Evolutionary conservation across 2,888 invertebrate species (phyloP).

Genomic region (Hirtodrosophila duncani): DNA sequence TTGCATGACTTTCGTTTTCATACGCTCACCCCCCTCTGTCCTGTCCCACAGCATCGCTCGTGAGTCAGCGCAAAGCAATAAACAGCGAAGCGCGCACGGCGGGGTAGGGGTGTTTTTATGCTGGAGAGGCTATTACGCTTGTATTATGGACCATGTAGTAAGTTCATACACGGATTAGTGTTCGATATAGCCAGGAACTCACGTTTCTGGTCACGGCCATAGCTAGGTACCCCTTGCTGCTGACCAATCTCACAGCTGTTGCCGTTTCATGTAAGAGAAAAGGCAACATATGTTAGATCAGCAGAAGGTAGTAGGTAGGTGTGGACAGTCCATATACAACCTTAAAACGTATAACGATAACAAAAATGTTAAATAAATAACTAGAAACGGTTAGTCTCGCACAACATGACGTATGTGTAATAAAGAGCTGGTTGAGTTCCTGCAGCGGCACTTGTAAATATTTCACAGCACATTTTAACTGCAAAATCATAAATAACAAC

Average conservation of each 20-base stretch:
- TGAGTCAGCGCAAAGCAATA: constrained; percentile 68
- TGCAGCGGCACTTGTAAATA: constrained; percentile 34
- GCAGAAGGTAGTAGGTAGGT: constrained; percentile 10
- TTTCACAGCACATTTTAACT: constrained; percentile 65
- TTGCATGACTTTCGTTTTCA: constrained; percentile 61
- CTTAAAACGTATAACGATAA: constrained; percentile 27
- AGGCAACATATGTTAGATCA: constrained; percentile 27
- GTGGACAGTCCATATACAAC: constrained; percentile 33
- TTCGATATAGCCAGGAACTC: constrained; percentile 47
- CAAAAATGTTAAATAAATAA: constrained; percentile 33
- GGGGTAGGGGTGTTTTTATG: background rate
- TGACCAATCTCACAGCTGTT: constrained; percentile 40
- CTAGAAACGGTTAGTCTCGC: too few species aligned
- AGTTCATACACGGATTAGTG: constrained; percentile 62
- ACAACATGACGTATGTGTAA: constrained; percentile 53
- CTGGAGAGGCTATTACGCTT: constrained; percentile 45
- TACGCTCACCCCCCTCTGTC: background rate
- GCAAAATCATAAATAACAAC: constrained; percentile 72
- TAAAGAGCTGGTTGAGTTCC: constrained; percentile 32
- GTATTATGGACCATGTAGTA: constrained; percentile 30
- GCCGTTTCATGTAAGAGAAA: constrained; percentile 8
- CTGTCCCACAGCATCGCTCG: constrained; percentile 2
- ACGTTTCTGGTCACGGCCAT: constrained; percentile 13
- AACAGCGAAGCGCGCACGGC: constrained; percentile 34
- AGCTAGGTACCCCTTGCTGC: constrained; percentile 1